phyloP scores from a whole-genome alignment of 2,888 invertebrate species.

The Tetanocera ferruginea region DNA sequence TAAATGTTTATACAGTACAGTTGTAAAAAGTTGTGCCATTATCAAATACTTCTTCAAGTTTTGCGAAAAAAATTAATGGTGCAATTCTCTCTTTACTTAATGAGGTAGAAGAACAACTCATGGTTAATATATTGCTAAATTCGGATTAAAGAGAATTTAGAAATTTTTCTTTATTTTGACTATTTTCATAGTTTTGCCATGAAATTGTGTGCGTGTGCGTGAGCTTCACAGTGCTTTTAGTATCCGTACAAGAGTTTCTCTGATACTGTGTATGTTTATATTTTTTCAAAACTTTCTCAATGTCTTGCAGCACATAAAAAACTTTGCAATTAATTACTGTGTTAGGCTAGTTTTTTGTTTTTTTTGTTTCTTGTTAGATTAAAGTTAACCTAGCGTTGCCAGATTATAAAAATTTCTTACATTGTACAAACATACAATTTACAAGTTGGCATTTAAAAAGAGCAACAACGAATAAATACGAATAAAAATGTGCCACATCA shows the following conservation, averaged over 20 bases:
- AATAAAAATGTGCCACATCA: neutral
- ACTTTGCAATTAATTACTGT: constrained; percentile 18
- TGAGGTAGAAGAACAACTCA: too few relatives aligned
- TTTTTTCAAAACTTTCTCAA: neutral
- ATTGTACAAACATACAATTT: neutral
- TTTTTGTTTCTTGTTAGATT: neutral
- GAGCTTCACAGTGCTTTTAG: neutral
- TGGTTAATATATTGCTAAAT: too few relatives aligned
- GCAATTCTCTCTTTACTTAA: too few relatives aligned
- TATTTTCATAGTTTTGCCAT: too few relatives aligned
- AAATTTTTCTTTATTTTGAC: too few relatives aligned
- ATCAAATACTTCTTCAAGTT: too few relatives aligned
- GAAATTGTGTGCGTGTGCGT: neutral
- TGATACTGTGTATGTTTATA: too few relatives aligned
- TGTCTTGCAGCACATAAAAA: neutral
- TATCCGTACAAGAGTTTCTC: neutral
- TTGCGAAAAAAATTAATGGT: too few relatives aligned
- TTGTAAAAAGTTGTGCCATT: too few relatives aligned
- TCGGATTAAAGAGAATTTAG: too few relatives aligned
- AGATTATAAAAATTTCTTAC: neutral
- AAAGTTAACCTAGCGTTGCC: neutral
- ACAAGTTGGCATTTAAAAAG: neutral
- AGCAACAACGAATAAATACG: neutral
- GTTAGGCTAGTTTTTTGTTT: neutral
- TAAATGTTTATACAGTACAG: too few relatives aligned